Percentiles rank a stretch among this genome's conserved stretches.
Conservation (phyloP, 2,113 vertebrate species). For the Semnornis frantzii region DNA sequence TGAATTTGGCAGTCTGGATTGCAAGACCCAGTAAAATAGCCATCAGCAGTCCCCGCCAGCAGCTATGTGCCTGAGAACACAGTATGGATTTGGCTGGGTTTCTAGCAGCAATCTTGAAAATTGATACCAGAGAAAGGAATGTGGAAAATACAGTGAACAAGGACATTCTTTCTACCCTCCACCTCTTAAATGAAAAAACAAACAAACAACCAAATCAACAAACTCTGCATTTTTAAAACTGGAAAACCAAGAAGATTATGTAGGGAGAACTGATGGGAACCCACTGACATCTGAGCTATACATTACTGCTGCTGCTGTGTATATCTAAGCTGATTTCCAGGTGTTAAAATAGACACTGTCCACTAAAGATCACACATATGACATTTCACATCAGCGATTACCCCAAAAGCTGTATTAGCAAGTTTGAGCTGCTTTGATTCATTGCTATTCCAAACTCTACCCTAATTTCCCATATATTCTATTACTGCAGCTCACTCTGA, state of each 20-base stretch:
- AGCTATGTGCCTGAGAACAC: not conserved
- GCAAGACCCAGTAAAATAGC: not conserved
- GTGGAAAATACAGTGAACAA: not conserved
- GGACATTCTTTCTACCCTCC: not conserved
- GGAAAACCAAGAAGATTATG: not conserved
- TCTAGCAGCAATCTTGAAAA: not conserved
- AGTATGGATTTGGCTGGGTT: not conserved
- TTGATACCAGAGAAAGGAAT: not conserved
- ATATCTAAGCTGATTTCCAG: not conserved
- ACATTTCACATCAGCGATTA: slow-evolving; percentile 28
- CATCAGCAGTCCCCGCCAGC: not conserved
- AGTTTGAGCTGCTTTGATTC: not conserved
- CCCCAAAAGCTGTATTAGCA: not conserved
- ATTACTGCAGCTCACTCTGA: not conserved
- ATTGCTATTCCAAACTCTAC: not conserved
- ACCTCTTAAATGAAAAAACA: not conserved
- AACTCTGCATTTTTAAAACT: not conserved
- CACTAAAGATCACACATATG: not conserved
- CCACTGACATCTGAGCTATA: not conserved
- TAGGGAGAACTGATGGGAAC: not conserved
- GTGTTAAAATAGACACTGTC: not conserved
- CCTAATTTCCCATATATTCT: not conserved
- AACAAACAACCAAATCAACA: no score
- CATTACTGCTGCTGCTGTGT: not conserved
- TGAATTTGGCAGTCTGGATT: not conserved